These are phyloP conservation scores for Pseudomyrmex concolor DNA, from an alignment of 1,140 invertebrate genomes.

Conservation along the genomic window DNA sequence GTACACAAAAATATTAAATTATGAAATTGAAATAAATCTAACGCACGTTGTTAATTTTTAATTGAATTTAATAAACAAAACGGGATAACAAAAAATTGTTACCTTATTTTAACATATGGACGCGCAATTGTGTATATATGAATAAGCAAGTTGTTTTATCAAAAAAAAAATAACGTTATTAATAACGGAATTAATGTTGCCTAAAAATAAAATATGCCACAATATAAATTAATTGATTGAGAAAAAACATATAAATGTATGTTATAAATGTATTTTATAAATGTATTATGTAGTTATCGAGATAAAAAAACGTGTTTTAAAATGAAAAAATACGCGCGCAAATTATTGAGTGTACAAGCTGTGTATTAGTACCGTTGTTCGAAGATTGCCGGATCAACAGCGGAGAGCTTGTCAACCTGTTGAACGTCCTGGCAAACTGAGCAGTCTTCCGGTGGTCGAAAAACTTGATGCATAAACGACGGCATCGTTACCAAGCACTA, in stretches of 20 bases:
- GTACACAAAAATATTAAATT: no score
- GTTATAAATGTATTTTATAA: background rate
- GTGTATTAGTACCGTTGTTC: slow-evolving; percentile 85
- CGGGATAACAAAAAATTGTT: no score
- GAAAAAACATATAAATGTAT: background rate
- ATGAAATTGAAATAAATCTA: no score
- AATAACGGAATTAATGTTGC: background rate
- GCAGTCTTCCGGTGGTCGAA: slow-evolving; percentile 91
- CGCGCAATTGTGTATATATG: background rate
- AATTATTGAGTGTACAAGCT: slow-evolving; percentile 1
- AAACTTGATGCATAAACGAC: slow-evolving; percentile 86
- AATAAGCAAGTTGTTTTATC: background rate
- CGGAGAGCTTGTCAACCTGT: slow-evolving; percentile 87
- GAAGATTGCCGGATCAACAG: slow-evolving; percentile 89
- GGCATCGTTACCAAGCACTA: slow-evolving; percentile 88
- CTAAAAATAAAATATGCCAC: background rate
- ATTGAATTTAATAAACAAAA: no score
- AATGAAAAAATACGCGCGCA: background rate
- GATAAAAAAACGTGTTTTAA: slow-evolving; percentile 3
- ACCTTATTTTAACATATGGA: no score
- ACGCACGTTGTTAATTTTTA: no score
- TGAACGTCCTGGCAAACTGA: slow-evolving; percentile 89
- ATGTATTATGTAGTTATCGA: background rate
- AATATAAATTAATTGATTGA: slow-evolving; percentile 10
- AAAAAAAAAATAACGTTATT: background rate